These are phyloP conservation scores for Triplophysa siluroides DNA, from an alignment of 2,113 vertebrate species.

Conservation along the genomic window DNA sequence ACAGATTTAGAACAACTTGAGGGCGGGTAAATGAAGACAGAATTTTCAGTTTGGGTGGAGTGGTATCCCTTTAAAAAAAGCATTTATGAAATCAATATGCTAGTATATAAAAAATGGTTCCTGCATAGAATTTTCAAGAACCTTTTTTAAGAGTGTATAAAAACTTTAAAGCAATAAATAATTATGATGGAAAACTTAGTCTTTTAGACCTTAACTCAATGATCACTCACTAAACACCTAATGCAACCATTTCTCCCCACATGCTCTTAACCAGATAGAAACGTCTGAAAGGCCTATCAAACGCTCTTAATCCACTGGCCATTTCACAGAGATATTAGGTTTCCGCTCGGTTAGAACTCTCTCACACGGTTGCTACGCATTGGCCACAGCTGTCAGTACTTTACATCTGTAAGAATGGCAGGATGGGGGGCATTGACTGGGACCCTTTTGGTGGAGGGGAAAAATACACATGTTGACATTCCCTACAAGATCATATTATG, in stretches of 20 bases:
- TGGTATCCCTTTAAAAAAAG: too few relatives aligned
- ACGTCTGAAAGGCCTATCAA: slow-evolving; percentile 74
- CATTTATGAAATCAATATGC: too few relatives aligned
- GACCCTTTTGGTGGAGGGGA: not conserved
- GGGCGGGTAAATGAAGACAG: too few relatives aligned
- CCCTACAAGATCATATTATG: not conserved
- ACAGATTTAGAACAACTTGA: too few relatives aligned
- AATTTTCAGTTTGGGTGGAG: too few relatives aligned
- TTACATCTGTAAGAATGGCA: slow-evolving; percentile 76
- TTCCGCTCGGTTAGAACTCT: slow-evolving; percentile 69
- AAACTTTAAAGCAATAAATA: slow-evolving; percentile 8
- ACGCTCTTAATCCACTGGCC: slow-evolving; percentile 70
- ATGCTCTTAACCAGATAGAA: slow-evolving; percentile 68
- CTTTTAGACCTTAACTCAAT: not conserved
- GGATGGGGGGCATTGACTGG: slow-evolving; percentile 23
- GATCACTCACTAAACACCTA: not conserved
- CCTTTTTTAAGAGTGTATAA: not conserved
- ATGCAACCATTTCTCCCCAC: slow-evolving; percentile 51
- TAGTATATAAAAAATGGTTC: too few relatives aligned
- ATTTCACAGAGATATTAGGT: slow-evolving; percentile 80
- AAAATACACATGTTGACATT: slow-evolving; percentile 33
- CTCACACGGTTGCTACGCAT: slow-evolving; percentile 67
- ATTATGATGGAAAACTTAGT: not conserved
- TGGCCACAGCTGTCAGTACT: slow-evolving; percentile 75
- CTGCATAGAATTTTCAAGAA: not conserved